Conservation (phyloP, 2,113 vertebrate genomes). For the Nothobranchius furzeri region DNA sequence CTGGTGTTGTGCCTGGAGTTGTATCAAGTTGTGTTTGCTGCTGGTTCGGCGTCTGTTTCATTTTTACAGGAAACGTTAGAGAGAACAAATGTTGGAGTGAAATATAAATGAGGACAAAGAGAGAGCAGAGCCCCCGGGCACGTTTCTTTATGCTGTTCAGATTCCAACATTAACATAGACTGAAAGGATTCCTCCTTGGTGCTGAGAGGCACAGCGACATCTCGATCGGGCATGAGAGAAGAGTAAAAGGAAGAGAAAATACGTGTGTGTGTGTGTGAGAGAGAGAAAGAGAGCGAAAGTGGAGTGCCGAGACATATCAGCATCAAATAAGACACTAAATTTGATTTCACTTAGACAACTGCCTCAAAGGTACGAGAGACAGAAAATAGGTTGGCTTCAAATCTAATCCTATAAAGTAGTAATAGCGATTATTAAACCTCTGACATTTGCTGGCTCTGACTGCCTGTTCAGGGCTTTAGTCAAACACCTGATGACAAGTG, state of each 20-base stretch:
- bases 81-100: constrained; percentile 29
- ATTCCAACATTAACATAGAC: constrained; percentile 67
- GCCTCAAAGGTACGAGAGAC: constrained; percentile 46
- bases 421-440: constrained; percentile 44
- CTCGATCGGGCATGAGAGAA: constrained; percentile 27
- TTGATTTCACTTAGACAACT: constrained; percentile 57
- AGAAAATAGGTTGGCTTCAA: constrained; percentile 43
- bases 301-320: constrained; percentile 62
- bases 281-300: constrained; percentile 9
- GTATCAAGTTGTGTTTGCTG: constrained; percentile 40
- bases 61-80: constrained; percentile 36
- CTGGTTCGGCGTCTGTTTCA: constrained; percentile 34
- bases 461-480: constrained; percentile 41
- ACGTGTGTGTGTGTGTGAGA: constrained; percentile 2
- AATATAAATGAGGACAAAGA: constrained; percentile 59
- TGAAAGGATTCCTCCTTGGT: constrained; percentile 69
- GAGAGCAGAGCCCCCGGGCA: constrained; percentile 30
- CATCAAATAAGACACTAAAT: constrained; percentile 58
- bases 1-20: constrained; percentile 50
- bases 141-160: constrained; percentile 56
- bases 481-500: constrained; percentile 25
- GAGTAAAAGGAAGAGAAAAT: neutral
- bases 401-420: constrained; percentile 52
- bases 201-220: constrained; percentile 56
- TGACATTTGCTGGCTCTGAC: constrained; percentile 51